A percentile compares a stretch with the other conserved stretches of the same genome.
Conservation (phyloP, 2,797 vertebrate genomes). For the Cirrhinus molitorella region DNA sequence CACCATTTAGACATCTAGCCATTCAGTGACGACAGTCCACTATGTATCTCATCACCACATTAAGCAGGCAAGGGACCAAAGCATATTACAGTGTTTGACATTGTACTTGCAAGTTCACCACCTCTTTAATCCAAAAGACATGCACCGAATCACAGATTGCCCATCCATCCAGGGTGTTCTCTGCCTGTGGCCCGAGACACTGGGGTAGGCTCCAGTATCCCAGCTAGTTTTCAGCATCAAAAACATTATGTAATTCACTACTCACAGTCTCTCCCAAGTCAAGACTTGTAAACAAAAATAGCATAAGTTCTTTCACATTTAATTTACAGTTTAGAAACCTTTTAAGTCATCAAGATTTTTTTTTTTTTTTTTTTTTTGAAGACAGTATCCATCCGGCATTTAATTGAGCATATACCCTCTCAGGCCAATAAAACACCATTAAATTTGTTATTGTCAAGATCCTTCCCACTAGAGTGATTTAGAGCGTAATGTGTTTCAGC, state of each 20-base stretch:
- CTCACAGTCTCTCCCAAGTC: neutral
- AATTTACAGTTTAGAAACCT: neutral
- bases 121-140: neutral
- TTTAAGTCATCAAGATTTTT: neutral
- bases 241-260: neutral
- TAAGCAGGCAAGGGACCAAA: neutral
- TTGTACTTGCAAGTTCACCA: neutral
- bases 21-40: neutral
- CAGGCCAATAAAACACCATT: slow-evolving; percentile 10
- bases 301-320: neutral
- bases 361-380: neutral
- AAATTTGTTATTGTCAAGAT: slow-evolving; percentile 1
- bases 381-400: neutral
- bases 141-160: neutral
- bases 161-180: too few species aligned
- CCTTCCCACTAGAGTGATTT: slow-evolving; percentile 1
- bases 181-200: too few species aligned
- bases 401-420: slow-evolving; percentile 6
- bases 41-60: neutral
- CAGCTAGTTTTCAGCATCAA: neutral
- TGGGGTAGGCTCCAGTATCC: neutral
- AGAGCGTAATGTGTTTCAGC: neutral
- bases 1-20: neutral
- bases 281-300: neutral
- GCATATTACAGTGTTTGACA: neutral